Base-by-base conservation (phyloP, 2,888 invertebrate species). In the Eutolmus rufibarbis region DNA sequence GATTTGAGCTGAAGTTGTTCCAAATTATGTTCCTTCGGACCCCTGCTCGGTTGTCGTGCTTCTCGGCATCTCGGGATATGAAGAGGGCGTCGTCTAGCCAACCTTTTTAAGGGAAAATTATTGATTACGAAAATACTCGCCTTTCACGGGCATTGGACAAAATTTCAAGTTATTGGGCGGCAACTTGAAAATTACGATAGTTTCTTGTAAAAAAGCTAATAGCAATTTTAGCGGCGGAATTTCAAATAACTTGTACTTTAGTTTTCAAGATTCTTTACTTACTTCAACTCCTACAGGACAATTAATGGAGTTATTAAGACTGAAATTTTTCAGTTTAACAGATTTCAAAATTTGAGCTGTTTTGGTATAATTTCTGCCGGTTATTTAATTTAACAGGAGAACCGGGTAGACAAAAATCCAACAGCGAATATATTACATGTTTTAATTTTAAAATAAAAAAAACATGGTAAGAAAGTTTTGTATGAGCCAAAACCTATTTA, bases 1-100 rank as follows among this genome's bases (percentile, higher is more conserved):
- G 95, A 86, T 92, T 92, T 28, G 95, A 94, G 89, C 95, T 95
- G 90, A 95, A 95, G 91, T 95, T 95, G 91, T 94, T 94, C 91
- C 94, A 94, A 86, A 93, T 92, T 81, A 90, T 92, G 89, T 92
- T 93, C 88, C 92, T 91, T 87, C 92, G 91, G 86, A 91, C 90
- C 89, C 91, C 91, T 86, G 91, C 91, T 28, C 92, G 90, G n/a
- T 89, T 90, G 88, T 92, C 92, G 82, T 90, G 91, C 87, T 92
- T 93, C 46, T 90, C 90, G 7, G 89, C 89, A 91, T 92, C 88
- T 90, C 92, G 88, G 91, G 92, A 93, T 74, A 92, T 92, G 90
- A 92, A 92, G 74, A 93, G 92, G 0, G 93, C 93, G 88, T 94
- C 94, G 89, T 94, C 94, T 66, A 94, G 91, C 94, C 94, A 94